These are phyloP conservation scores for Thomomys bottae DNA, from an alignment of 2,113 vertebrate species.

Conservation along the genomic window DNA sequence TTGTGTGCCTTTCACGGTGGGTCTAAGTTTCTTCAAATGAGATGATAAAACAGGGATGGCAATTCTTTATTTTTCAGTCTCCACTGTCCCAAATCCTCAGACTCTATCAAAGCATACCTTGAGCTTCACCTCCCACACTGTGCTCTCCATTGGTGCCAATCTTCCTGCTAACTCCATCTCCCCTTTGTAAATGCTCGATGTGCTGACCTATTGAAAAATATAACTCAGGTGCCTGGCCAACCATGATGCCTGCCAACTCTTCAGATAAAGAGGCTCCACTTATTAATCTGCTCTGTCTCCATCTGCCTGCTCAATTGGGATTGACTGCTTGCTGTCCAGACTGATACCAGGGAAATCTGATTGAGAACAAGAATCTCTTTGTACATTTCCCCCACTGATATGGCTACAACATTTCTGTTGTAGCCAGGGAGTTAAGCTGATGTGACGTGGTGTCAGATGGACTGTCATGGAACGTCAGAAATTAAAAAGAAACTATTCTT, in stretches of 20 bases:
- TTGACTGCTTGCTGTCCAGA: conserved; percentile 82
- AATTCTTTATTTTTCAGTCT: conserved; percentile 47
- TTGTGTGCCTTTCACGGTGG: background rate
- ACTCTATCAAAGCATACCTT: conserved; percentile 56
- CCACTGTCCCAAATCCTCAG: conserved; percentile 47
- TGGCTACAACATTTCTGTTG: conserved; percentile 67
- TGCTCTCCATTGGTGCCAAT: conserved; percentile 65
- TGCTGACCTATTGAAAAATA: conserved; percentile 84
- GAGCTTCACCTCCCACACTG: conserved; percentile 62
- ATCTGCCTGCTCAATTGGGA: conserved; percentile 85
- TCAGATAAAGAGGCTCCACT: conserved; percentile 82
- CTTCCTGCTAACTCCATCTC: conserved; percentile 74
- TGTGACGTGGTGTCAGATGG: conserved; percentile 78
- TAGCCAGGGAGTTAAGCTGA: conserved; percentile 68
- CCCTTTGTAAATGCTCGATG: conserved; percentile 78
- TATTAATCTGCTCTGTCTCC: conserved; percentile 81
- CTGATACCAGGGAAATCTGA: conserved; percentile 74
- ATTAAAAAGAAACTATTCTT: conserved; percentile 83
- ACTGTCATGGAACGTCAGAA: conserved; percentile 78
- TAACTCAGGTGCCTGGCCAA: conserved; percentile 85
- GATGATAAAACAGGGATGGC: background rate
- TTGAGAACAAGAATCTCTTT: conserved; percentile 76
- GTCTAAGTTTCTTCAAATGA: conserved; percentile 29
- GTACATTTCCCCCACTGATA: conserved; percentile 54
- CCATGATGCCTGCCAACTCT: conserved; percentile 81